A percentile compares a stretch with the other conserved stretches of the same genome.
Conservation (phyloP, 2,113 vertebrate species). For the Catharus bicknelli region DNA sequence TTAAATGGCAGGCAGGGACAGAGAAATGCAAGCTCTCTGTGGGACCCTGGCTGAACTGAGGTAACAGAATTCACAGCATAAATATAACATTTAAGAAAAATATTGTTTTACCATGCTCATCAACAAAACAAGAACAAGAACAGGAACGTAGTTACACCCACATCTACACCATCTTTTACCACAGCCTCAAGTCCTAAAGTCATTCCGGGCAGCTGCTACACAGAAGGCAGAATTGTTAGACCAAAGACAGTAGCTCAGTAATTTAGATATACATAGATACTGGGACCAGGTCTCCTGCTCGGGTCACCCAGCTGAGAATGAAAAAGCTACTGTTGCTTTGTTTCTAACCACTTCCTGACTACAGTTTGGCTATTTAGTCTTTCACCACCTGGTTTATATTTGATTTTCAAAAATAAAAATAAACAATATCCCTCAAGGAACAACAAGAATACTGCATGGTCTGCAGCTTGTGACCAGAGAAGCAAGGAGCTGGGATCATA, state of each 20-base stretch:
- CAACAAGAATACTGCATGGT: slow-evolving; percentile 35
- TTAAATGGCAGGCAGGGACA: neutral
- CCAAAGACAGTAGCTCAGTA: neutral
- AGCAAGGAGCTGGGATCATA: neutral
- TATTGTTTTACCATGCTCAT: neutral
- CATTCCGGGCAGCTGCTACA: neutral
- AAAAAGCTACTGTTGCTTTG: slow-evolving; percentile 44
- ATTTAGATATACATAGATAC: neutral
- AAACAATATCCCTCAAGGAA: slow-evolving; percentile 17
- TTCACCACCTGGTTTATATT: slow-evolving; percentile 52
- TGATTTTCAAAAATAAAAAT: slow-evolving; percentile 47
- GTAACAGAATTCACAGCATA: neutral
- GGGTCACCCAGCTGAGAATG: neutral
- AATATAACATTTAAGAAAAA: neutral
- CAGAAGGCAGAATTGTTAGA: neutral
- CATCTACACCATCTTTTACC: neutral
- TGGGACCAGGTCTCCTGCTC: neutral
- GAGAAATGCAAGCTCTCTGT: neutral
- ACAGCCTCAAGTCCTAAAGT: neutral
- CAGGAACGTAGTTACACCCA: neutral
- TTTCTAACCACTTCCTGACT: slow-evolving; percentile 55
- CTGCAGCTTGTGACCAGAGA: slow-evolving; percentile 5
- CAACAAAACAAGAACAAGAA: slow-evolving; percentile 15
- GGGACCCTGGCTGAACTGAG: neutral
- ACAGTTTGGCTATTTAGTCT: slow-evolving; percentile 11